Evolutionary conservation across 2,888 invertebrate species (phyloP).

Genomic region (Dendrolimus houi): DNA sequence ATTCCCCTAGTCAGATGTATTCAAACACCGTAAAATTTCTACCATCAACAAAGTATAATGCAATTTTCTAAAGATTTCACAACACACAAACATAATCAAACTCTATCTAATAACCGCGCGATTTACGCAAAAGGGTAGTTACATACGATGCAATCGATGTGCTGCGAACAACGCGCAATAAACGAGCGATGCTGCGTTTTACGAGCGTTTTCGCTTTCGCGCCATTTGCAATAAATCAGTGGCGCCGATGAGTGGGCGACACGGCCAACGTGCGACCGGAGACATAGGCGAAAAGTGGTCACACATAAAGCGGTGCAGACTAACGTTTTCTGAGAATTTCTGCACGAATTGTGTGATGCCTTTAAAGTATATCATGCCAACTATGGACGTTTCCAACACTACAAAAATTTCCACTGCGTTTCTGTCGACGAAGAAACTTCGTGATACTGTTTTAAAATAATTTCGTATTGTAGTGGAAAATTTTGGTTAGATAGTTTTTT

Average conservation of each 20-base stretch:
- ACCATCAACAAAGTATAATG: neutral
- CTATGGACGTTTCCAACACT: too few species aligned
- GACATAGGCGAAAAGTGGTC: constrained; percentile 37
- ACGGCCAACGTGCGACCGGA: constrained; percentile 32
- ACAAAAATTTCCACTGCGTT: too few species aligned
- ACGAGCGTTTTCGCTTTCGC: constrained; percentile 73
- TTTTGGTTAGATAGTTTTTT: too few species aligned
- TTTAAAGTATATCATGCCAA: too few species aligned
- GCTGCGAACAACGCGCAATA: constrained; percentile 58
- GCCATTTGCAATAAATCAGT: constrained; percentile 74
- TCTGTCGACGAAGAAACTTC: too few species aligned
- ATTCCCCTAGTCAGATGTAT: neutral
- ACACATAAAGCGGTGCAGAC: constrained; percentile 24
- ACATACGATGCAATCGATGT: constrained; percentile 47
- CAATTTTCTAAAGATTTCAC: constrained; percentile 7
- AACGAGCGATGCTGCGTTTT: constrained; percentile 52
- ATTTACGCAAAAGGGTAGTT: constrained; percentile 43
- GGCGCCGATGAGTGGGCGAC: constrained; percentile 60
- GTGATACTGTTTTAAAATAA: too few species aligned
- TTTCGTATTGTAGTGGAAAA: too few species aligned
- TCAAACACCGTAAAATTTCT: neutral
- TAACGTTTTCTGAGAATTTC: constrained; percentile 15
- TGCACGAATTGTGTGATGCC: too few species aligned
- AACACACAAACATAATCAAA: constrained; percentile 26
- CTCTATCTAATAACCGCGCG: constrained; percentile 35